These are phyloP conservation scores for Typhlichthys eigenmanni DNA, from an alignment of 2,797 vertebrate genomes.

Conservation along the genomic window DNA sequence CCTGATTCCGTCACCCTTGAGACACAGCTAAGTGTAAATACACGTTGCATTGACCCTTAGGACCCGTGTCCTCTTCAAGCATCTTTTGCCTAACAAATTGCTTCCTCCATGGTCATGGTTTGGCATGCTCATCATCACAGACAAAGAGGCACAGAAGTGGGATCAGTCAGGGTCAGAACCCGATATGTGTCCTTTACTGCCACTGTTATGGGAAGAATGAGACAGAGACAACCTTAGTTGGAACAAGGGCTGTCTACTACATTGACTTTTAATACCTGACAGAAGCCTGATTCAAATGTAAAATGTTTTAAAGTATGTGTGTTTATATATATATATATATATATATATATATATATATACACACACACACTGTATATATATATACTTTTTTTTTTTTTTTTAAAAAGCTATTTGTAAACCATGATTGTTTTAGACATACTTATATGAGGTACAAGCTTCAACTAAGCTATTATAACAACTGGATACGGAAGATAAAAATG, in stretches of 20 bases:
- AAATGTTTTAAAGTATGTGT: no score
- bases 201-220: constrained; percentile 15
- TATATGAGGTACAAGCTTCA: no score
- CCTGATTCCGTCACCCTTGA: constrained; percentile 30
- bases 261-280: no score
- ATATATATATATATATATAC: no score
- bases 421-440: no score
- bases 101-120: constrained; percentile 73
- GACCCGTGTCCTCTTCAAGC: constrained; percentile 35
- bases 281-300: neutral
- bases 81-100: constrained; percentile 68
- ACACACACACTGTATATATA: no score
- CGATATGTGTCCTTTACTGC: constrained; percentile 32
- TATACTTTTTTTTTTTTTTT: no score
- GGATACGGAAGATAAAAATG: no score
- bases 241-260: neutral
- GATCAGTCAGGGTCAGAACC: constrained; percentile 36
- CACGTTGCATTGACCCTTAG: constrained; percentile 59
- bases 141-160: constrained; percentile 32
- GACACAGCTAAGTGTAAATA: constrained; percentile 58
- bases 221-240: constrained; percentile 1
- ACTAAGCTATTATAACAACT: no score
- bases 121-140: constrained; percentile 51
- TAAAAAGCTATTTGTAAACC: no score
- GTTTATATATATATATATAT: no score